phyloP scores from a whole-genome alignment of 2,113 vertebrate species.

The Epinephelus fuscoguttatus region DNA sequence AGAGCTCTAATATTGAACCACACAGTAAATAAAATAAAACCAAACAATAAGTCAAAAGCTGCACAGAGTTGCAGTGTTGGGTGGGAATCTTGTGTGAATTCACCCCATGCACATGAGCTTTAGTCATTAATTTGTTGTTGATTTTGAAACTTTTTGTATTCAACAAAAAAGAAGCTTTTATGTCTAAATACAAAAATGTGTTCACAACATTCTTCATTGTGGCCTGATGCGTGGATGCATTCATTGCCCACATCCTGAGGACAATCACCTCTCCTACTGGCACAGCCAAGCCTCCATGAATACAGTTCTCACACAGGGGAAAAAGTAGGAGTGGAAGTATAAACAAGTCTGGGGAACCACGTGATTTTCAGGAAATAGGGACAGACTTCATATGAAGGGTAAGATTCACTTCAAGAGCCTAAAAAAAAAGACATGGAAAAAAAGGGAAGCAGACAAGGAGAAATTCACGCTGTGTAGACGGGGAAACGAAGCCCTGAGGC shows the following conservation, averaged over 20 bases:
- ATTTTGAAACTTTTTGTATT: not conserved
- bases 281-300: not conserved
- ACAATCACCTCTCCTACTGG: not conserved
- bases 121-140: not conserved
- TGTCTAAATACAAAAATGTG: not conserved
- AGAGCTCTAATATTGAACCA: not conserved
- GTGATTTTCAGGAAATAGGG: slow-evolving; percentile 52
- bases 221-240: not conserved
- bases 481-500: not conserved
- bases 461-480: fast-evolving
- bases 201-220: not conserved
- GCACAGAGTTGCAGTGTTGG: fast-evolving
- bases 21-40: not conserved
- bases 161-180: not conserved
- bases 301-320: not conserved
- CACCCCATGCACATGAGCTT: not conserved
- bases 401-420: not conserved
- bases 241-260: not conserved
- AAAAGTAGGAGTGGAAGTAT: not conserved
- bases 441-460: not conserved
- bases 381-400: not conserved
- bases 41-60: not conserved
- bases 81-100: not conserved
- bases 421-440: not conserved
- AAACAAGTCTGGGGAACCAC: slow-evolving; percentile 8